phyloP scores from a whole-genome alignment of 2,797 vertebrate genomes.

The Chelidonichthys spinosus region DNA sequence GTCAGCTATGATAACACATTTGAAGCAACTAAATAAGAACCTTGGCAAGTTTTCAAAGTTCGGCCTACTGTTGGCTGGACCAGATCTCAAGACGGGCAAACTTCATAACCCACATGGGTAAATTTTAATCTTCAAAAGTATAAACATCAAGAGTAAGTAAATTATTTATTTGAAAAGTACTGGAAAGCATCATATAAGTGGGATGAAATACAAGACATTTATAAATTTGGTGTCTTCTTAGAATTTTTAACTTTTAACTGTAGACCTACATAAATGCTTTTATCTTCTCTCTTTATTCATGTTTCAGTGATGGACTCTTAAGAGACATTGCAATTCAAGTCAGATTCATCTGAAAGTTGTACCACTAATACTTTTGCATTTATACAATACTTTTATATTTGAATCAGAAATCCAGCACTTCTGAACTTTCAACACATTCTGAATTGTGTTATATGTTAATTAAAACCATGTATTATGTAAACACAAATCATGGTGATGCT shows the following conservation, averaged over 20 bases:
- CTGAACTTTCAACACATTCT: background rate
- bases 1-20: background rate
- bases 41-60: background rate
- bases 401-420: background rate
- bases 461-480: constrained; percentile 11
- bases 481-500: constrained; percentile 17
- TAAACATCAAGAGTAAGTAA: background rate
- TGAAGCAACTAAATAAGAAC: background rate
- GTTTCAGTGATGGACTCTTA: background rate
- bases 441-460: constrained; percentile 4
- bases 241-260: background rate
- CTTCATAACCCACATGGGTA: background rate
- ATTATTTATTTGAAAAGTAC: background rate
- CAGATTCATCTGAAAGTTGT: background rate
- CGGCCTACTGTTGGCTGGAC: background rate
- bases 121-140: constrained; percentile 4
- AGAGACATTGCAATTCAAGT: background rate
- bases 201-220: background rate
- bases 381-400: background rate
- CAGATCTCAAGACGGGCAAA: background rate
- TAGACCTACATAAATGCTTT: background rate
- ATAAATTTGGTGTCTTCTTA: background rate
- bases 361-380: background rate
- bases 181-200: background rate
- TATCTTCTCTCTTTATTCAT: background rate